A percentile compares a stretch with the other conserved stretches of the same genome.
phyloP scores from a whole-genome alignment of 2,113 vertebrate genomes.

The Phaethon lepturus region DNA sequence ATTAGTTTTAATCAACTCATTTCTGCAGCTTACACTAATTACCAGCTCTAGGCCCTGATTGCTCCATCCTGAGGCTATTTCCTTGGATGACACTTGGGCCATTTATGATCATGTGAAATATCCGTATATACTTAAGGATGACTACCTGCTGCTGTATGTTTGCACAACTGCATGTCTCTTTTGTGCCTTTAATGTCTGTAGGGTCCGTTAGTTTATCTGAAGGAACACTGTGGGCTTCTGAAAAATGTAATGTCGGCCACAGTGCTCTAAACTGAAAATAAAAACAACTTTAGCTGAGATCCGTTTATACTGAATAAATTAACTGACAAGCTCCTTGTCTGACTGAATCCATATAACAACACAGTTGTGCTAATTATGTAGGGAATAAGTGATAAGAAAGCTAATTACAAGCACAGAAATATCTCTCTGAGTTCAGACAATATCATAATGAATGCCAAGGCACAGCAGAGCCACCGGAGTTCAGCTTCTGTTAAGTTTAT shows the following conservation, averaged over 20 bases:
- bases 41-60: background rate
- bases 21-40: slow-evolving; percentile 20
- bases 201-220: background rate
- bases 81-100: background rate
- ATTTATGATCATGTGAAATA: background rate
- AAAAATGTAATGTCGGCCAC: background rate
- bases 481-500: slow-evolving; percentile 6
- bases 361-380: slow-evolving; percentile 54
- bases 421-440: slow-evolving; percentile 43
- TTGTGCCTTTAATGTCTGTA: background rate
- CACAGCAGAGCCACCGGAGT: slow-evolving; percentile 32
- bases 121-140: background rate
- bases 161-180: background rate
- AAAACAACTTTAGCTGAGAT: background rate
- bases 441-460: slow-evolving; percentile 36
- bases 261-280: background rate
- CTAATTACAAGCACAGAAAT: slow-evolving; percentile 65
- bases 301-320: background rate
- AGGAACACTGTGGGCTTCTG: background rate
- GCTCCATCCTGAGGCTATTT: background rate
- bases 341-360: background rate
- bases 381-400: slow-evolving; percentile 58
- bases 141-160: background rate
- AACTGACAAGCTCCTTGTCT: slow-evolving; percentile 41
- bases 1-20: slow-evolving; percentile 29